Conservation (phyloP, 2,797 vertebrate genomes). For the Sebastes vulpes region DNA sequence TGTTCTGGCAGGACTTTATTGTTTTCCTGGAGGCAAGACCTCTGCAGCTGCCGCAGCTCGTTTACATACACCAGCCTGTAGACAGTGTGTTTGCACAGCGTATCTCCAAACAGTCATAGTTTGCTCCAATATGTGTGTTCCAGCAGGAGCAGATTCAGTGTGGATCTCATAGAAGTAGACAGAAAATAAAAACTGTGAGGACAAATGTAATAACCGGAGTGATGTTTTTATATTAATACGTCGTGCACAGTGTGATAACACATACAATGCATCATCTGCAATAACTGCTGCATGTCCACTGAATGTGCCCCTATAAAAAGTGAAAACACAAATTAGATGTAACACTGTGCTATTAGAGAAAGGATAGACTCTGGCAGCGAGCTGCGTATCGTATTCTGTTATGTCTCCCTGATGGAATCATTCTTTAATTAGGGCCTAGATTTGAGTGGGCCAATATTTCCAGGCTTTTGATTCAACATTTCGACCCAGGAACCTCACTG, state of each 20-base stretch:
- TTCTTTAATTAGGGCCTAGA: conserved; percentile 20
- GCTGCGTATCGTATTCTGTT: neutral
- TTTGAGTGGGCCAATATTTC: conserved; percentile 12
- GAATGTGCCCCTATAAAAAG: conserved; percentile 21
- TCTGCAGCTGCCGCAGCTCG: conserved; percentile 44
- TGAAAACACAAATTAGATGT: conserved; percentile 29
- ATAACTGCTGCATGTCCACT: conserved; percentile 28
- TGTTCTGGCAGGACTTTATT: conserved; percentile 34
- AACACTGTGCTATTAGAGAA: conserved; percentile 3
- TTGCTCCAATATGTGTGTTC: conserved; percentile 32
- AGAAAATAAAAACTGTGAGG: conserved; percentile 10
- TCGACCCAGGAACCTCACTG: neutral
- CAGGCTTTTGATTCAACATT: conserved; percentile 36
- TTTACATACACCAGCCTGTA: conserved; percentile 48
- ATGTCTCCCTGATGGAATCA: conserved; percentile 16
- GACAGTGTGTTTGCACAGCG: conserved; percentile 43
- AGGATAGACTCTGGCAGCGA: neutral
- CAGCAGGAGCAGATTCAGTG: conserved; percentile 31
- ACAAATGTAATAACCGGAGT: conserved; percentile 39
- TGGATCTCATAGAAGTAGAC: conserved; percentile 20
- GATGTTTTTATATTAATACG: conserved; percentile 18
- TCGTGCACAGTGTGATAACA: conserved; percentile 6
- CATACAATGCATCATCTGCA: conserved; percentile 39
- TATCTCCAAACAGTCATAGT: conserved; percentile 43
- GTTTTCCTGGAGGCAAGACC: conserved; percentile 53